Conservation (phyloP, 2,797 vertebrate species). For the Poliocrania exsul region DNA sequence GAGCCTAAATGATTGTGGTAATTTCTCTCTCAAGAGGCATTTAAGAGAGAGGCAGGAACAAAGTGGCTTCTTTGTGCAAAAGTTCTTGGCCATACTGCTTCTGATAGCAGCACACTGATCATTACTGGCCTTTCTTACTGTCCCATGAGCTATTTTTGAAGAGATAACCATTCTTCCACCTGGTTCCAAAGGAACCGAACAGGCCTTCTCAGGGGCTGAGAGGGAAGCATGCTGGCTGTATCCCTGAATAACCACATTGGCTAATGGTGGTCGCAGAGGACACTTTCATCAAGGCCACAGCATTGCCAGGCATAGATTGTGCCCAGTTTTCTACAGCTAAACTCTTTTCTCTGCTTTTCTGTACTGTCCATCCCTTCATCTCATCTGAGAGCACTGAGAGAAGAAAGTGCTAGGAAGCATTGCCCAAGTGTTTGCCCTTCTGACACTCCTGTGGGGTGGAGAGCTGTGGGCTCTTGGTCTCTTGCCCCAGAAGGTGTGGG, state of each 20-base stretch:
- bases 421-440: background rate
- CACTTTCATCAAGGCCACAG: background rate
- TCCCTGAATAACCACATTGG: background rate
- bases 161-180: background rate
- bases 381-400: background rate
- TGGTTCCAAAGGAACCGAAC: background rate
- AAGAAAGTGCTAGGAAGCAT: background rate
- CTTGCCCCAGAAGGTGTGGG: background rate
- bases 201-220: background rate
- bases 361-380: background rate
- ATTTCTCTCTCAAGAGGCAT: background rate
- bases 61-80: background rate
- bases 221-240: background rate
- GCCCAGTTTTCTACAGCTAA: background rate
- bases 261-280: background rate
- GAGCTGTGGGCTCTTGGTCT: background rate
- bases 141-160: background rate
- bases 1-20: conserved; percentile 4
- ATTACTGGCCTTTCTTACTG: background rate
- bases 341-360: background rate
- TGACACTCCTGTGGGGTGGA: background rate
- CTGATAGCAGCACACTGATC: background rate
- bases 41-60: background rate
- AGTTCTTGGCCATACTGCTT: background rate
- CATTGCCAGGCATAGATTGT: background rate